Evolutionary conservation across 64 coral and sea anemone genomes (phyloP).

Genomic region (Stichodactyla mertensii): DNA sequence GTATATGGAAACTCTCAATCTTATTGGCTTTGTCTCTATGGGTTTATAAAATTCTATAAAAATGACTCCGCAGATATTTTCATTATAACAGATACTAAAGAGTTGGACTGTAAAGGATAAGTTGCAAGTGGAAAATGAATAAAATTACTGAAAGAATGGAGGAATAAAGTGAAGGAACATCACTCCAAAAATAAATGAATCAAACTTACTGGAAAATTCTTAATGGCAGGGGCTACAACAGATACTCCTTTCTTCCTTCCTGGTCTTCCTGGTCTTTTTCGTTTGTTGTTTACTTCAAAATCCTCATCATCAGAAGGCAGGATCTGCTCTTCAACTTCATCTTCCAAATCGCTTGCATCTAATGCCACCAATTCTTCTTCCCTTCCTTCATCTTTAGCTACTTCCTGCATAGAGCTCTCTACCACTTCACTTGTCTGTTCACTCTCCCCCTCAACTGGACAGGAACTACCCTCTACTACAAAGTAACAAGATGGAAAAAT

Average conservation of each 20-base stretch:
- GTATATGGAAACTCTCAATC: no score
- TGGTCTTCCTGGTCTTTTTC: constrained; percentile 39
- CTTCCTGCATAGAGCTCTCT: constrained; percentile 27
- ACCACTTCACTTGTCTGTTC: constrained; percentile 26
- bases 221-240: background rate
- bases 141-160: background rate
- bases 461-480: background rate
- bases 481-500: background rate
- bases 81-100: background rate
- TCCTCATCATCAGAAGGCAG: constrained; percentile 79
- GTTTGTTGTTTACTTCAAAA: constrained; percentile 36
- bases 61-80: no score
- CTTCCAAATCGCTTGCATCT: constrained; percentile 59
- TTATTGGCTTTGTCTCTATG: no score
- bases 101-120: no score
- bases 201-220: background rate
- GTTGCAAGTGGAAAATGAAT: background rate
- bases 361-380: constrained; percentile 29
- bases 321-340: constrained; percentile 46
- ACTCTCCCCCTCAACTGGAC: background rate
- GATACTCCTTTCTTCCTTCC: constrained; percentile 32
- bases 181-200: no score
- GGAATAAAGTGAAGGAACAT: background rate
- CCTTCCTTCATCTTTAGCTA: background rate
- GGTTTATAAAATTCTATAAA: no score